Evolutionary conservation across 64 coral and sea anemone genomes (phyloP).

Genomic region (Catalaphyllia jardinei): DNA sequence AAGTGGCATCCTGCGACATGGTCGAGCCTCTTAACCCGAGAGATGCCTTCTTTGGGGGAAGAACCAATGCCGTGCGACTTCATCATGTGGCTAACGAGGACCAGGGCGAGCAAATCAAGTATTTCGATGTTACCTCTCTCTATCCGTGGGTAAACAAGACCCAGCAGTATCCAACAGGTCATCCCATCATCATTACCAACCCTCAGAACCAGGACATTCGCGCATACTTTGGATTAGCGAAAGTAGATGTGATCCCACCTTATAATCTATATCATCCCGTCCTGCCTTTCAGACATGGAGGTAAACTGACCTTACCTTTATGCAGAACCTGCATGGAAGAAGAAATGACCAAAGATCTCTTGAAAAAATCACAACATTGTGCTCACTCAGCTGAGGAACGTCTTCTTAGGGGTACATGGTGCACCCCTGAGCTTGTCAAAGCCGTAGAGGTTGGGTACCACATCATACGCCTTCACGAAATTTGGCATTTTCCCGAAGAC

Average conservation of each 20-base stretch:
- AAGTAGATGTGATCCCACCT: background rate
- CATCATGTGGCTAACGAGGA: background rate
- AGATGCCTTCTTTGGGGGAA: slow-evolving; percentile 44
- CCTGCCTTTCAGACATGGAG: background rate
- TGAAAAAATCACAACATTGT: background rate
- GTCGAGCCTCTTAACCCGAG: background rate
- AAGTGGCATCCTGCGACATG: background rate
- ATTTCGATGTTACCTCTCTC: slow-evolving; percentile 3
- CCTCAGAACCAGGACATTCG: background rate
- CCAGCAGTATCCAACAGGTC: background rate
- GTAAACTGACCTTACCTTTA: slow-evolving; percentile 43
- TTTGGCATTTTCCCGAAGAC: background rate
- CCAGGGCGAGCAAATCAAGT: background rate
- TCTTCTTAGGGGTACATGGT: slow-evolving; percentile 12
- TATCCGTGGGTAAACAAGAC: slow-evolving; percentile 11
- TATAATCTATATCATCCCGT: slow-evolving; percentile 13
- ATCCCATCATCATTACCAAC: background rate
- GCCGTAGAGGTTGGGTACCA: slow-evolving; percentile 26
- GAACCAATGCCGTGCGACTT: slow-evolving; percentile 21
- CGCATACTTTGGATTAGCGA: background rate
- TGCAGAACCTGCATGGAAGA: slow-evolving; percentile 26
- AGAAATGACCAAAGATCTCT: background rate
- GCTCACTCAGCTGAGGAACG: background rate
- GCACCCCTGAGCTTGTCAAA: slow-evolving; percentile 1
- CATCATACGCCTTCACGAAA: slow-evolving; percentile 11